Evolutionary conservation across 2,113 vertebrate species (phyloP).

Genomic region (Python bivittatus): DNA sequence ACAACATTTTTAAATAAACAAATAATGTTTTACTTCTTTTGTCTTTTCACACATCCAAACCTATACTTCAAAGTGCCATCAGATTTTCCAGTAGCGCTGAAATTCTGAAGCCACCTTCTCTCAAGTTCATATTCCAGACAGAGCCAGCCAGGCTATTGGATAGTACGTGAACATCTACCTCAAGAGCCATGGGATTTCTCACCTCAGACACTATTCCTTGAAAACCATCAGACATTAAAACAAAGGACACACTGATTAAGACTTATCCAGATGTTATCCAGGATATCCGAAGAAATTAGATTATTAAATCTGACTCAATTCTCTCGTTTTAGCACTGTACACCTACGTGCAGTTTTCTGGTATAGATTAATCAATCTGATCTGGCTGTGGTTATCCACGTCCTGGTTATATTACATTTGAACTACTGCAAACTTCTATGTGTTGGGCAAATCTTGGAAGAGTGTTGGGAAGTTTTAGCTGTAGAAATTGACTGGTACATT

Average conservation of each 20-base stretch:
- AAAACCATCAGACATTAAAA: background rate
- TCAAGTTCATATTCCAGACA: background rate
- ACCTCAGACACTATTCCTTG: background rate
- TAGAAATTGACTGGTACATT: background rate
- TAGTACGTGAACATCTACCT: background rate
- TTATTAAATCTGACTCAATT: background rate
- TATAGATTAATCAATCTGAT: background rate
- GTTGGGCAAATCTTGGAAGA: background rate
- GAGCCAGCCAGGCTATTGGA: background rate
- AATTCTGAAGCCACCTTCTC: background rate
- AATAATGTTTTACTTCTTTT: background rate
- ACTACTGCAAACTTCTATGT: background rate
- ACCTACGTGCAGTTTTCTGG: background rate
- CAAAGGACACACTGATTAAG: background rate
- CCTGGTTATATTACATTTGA: background rate
- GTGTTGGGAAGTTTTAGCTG: background rate
- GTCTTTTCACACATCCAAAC: constrained; percentile 1
- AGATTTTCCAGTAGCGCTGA: background rate
- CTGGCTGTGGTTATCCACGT: background rate
- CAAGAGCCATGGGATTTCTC: no score
- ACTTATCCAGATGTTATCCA: background rate
- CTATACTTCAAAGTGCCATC: background rate
- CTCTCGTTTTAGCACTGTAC: background rate
- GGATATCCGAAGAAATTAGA: background rate
- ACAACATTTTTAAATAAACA: no score